These are phyloP conservation scores for Chironomus riparius DNA, from an alignment of 2,888 invertebrate genomes.

Conservation along the genomic window DNA sequence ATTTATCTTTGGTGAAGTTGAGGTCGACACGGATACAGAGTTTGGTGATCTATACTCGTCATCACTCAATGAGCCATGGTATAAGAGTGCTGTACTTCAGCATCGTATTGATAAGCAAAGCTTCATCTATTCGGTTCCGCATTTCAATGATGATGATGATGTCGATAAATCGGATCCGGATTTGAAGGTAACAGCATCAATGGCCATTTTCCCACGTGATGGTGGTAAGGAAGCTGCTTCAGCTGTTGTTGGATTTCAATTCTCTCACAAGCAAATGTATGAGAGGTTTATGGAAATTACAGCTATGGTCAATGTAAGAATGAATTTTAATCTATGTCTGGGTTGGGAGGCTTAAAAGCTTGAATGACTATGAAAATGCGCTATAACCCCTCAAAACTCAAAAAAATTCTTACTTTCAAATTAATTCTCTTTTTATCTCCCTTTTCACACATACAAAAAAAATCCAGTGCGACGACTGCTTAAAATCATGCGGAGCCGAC, in stretches of 20 bases:
- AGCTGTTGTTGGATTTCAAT: conserved; percentile 82
- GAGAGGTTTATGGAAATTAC: conserved; percentile 62
- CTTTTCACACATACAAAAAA: not conserved
- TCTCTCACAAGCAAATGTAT: conserved; percentile 60
- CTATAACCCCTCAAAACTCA: not conserved
- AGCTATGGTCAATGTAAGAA: conserved; percentile 43
- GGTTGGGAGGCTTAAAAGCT: no score
- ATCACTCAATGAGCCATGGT: conserved; percentile 85
- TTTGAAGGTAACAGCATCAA: conserved; percentile 66
- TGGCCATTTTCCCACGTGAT: conserved; percentile 74
- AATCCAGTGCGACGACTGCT: conserved; percentile 44
- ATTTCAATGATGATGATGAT: conserved; percentile 42
- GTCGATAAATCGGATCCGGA: conserved; percentile 43
- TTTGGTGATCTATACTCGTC: conserved; percentile 67
- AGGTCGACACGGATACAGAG: conserved; percentile 46
- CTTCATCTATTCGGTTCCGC: conserved; percentile 68
- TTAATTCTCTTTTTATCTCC: no score
- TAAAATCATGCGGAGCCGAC: conserved; percentile 50
- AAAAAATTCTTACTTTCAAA: conserved; percentile 31
- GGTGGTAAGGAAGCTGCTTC: conserved; percentile 70
- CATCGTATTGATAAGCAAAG: conserved; percentile 58
- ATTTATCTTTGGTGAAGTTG: conserved; percentile 55
- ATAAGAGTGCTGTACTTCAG: conserved; percentile 79
- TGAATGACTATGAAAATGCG: no score
- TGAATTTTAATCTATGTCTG: no score